Evolutionary conservation across 2,797 vertebrate genomes (phyloP).

Genomic region (Delichon dasypus): DNA sequence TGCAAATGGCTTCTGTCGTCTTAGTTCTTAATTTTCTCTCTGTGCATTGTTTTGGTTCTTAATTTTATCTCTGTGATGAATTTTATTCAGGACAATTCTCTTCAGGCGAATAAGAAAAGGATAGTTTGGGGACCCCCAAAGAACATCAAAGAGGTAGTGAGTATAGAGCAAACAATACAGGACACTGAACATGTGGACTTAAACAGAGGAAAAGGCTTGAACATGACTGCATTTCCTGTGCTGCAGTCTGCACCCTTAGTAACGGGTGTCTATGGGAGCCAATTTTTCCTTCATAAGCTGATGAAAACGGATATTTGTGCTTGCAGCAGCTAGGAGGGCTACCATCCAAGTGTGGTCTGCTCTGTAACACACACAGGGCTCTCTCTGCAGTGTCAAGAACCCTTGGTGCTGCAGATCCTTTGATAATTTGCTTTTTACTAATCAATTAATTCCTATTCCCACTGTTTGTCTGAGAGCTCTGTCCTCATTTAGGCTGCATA

Average conservation of each 20-base stretch:
- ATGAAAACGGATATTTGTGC: not conserved
- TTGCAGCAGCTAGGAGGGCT: not conserved
- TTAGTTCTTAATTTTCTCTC: not conserved
- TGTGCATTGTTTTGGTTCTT: not conserved
- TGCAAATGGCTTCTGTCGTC: not conserved
- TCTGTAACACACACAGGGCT: not conserved
- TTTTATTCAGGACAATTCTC: not conserved
- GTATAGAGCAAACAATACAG: not conserved
- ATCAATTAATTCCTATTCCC: not conserved
- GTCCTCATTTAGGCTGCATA: not conserved
- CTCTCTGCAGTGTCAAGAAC: not conserved
- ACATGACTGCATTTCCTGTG: not conserved
- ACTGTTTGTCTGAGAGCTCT: not conserved
- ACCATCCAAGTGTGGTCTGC: not conserved
- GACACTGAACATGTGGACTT: not conserved
- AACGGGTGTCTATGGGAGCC: rapidly evolving
- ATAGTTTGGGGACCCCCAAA: not conserved
- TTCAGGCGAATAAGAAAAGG: not conserved
- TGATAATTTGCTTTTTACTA: not conserved
- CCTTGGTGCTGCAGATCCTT: not conserved
- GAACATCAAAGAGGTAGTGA: not conserved
- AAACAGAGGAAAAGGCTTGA: not conserved
- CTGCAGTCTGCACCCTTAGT: not conserved
- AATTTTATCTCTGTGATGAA: not conserved
- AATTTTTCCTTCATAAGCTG: not conserved